These are phyloP conservation scores for Hedychridium roseum DNA, from an alignment of 2,888 invertebrate species.

Conservation along the genomic window DNA sequence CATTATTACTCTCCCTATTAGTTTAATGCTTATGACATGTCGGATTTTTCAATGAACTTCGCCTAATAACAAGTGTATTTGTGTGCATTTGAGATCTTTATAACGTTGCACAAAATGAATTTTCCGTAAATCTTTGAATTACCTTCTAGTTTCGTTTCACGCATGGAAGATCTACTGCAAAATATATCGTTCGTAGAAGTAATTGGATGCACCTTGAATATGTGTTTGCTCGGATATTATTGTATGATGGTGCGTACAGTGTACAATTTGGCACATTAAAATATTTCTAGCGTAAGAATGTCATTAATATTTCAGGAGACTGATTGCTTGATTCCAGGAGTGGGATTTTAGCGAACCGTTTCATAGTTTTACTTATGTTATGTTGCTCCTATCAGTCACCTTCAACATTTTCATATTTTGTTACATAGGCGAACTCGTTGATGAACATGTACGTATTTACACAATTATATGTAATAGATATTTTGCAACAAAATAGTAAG, in stretches of 20 bases:
- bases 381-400: conserved; percentile 45
- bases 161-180: conserved; percentile 38
- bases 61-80: no score
- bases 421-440: conserved; percentile 50
- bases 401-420: conserved; percentile 55
- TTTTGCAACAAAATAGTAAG: no score
- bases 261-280: no score
- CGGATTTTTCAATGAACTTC: no score
- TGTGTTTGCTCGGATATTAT: conserved; percentile 52
- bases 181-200: conserved; percentile 48
- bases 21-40: no score
- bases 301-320: no score
- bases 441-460: conserved; percentile 43
- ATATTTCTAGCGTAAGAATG: no score
- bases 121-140: no score
- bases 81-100: no score
- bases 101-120: no score
- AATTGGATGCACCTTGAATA: conserved; percentile 48
- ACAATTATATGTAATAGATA: no score
- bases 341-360: conserved; percentile 40
- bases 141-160: conserved; percentile 44
- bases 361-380: conserved; percentile 39
- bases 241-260: conserved; percentile 47
- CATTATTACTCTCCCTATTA: no score
- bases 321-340: conserved; percentile 38